phyloP scores from a whole-genome alignment of 2,113 vertebrate species.

The Mionectes macconnelli region DNA sequence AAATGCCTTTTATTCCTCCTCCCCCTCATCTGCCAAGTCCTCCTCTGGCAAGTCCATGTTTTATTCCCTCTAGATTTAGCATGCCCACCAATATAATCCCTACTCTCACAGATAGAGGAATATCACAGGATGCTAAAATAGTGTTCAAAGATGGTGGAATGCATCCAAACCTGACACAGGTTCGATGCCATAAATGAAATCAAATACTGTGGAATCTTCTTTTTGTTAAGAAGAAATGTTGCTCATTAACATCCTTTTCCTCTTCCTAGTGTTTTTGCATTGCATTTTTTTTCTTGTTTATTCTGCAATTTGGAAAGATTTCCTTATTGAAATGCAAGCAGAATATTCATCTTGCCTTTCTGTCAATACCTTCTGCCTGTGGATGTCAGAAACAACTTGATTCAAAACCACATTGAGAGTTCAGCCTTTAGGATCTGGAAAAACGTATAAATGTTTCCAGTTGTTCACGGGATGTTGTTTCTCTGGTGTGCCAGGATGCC shows the following conservation, averaged over 20 bases:
- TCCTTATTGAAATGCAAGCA: not conserved
- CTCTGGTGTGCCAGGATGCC: not conserved
- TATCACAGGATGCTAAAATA: not conserved
- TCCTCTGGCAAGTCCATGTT: not conserved
- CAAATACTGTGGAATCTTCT: not conserved
- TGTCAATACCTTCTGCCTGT: not conserved
- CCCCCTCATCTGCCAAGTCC: not conserved
- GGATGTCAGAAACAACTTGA: not conserved
- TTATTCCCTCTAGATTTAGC: not conserved
- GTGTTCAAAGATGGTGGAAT: not conserved
- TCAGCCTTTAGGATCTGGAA: not conserved
- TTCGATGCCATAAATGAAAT: not conserved
- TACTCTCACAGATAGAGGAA: not conserved
- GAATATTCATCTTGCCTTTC: not conserved
- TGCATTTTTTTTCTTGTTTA: not conserved
- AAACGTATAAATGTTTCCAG: not conserved
- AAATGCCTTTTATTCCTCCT: not conserved
- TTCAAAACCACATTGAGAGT: not conserved
- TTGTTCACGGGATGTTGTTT: not conserved
- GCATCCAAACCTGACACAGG: not conserved
- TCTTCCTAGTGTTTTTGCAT: not conserved
- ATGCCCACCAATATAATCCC: not conserved
- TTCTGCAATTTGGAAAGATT: not conserved
- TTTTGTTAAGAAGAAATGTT: not conserved
- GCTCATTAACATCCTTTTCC: not conserved